Evolutionary conservation across 1,140 invertebrate species (phyloP).

Genomic region (Eumaeus atala): DNA sequence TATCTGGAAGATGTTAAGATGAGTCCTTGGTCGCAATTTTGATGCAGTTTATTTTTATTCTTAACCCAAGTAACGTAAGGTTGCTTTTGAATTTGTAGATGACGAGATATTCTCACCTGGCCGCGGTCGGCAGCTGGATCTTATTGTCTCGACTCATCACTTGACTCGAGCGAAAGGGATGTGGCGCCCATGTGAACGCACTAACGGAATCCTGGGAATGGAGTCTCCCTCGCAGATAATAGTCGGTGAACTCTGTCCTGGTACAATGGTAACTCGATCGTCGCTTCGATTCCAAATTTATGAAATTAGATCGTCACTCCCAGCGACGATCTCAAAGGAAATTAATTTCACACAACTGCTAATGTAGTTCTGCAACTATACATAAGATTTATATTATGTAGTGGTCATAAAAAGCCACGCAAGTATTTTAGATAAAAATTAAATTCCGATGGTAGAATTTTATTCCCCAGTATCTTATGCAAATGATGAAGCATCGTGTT

Average conservation of each 20-base stretch:
- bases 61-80: constrained; percentile 19
- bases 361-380: constrained; percentile 12
- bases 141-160: constrained; percentile 60
- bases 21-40: constrained; percentile 11
- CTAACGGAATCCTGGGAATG: constrained; percentile 60
- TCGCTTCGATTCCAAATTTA: constrained; percentile 15
- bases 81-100: constrained; percentile 25
- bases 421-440: constrained; percentile 19
- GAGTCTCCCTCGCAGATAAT: constrained; percentile 42
- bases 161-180: constrained; percentile 69
- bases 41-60: constrained; percentile 17
- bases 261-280: constrained; percentile 56
- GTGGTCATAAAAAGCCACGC: constrained; percentile 12
- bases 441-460: constrained; percentile 38
- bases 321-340: background rate
- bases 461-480: constrained; percentile 47
- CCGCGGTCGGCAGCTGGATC: constrained; percentile 51
- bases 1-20: constrained; percentile 28
- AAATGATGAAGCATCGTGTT: constrained; percentile 34
- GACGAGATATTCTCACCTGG: constrained; percentile 48
- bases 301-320: constrained; percentile 13
- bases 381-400: constrained; percentile 11
- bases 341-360: background rate
- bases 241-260: constrained; percentile 15
- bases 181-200: constrained; percentile 54